These are phyloP conservation scores for Synodontis membranacea DNA, from an alignment of 2,113 vertebrate genomes.

Conservation along the genomic window DNA sequence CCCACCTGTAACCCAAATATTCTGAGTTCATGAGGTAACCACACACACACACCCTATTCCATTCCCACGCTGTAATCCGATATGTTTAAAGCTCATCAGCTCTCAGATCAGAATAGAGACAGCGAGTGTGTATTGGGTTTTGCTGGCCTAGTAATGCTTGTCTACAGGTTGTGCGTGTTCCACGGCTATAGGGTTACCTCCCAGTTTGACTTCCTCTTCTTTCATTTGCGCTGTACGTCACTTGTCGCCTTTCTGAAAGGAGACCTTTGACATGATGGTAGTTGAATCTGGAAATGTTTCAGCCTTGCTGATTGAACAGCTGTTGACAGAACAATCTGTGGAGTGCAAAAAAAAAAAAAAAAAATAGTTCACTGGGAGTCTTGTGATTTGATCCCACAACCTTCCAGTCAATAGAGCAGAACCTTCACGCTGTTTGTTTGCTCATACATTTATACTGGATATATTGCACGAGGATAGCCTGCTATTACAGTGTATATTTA, in stretches of 20 bases:
- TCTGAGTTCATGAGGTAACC: conserved; percentile 5
- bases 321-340: conserved; percentile 32
- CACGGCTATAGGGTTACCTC: conserved; percentile 43
- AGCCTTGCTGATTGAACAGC: conserved; percentile 17
- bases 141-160: conserved; percentile 2
- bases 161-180: conserved; percentile 24
- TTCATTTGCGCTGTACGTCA: conserved; percentile 29
- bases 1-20: conserved; percentile 1
- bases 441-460: not conserved
- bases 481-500: not conserved
- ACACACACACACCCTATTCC: conserved; percentile 13
- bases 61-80: conserved; percentile 38
- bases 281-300: conserved; percentile 30
- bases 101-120: conserved; percentile 3
- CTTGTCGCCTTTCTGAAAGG: conserved; percentile 15
- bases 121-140: conserved; percentile 17
- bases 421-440: not conserved
- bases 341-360: conserved; percentile 23
- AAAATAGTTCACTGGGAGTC: not conserved
- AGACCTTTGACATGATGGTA: not conserved
- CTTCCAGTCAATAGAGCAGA: not conserved
- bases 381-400: not conserved
- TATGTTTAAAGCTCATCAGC: conserved; percentile 27
- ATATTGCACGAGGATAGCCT: not conserved
- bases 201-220: conserved; percentile 23